Conservation (phyloP, 2,797 vertebrate species). For the Poecilia picta region DNA sequence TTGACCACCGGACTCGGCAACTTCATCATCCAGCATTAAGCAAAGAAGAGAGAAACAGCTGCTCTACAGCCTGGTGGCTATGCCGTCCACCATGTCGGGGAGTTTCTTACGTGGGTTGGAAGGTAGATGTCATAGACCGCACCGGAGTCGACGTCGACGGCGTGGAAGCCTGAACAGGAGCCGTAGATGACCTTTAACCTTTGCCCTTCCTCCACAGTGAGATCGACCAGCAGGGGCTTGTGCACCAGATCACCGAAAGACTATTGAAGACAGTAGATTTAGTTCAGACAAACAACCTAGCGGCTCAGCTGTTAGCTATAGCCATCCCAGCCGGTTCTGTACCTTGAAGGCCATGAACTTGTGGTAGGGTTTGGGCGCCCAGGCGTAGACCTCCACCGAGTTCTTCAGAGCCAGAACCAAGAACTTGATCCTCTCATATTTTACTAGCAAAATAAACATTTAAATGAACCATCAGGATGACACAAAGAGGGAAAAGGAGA, state of each 20-base stretch:
- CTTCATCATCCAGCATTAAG: not conserved
- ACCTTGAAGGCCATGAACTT: conserved; percentile 98
- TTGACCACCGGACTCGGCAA: not conserved
- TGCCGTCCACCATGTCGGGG: not conserved
- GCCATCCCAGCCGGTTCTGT: not conserved
- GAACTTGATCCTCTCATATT: conserved; percentile 93
- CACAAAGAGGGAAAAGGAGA: not conserved
- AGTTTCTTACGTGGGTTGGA: conserved; percentile 81
- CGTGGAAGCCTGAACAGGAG: conserved; percentile 90
- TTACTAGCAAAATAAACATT: conserved; percentile 76
- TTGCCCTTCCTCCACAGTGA: conserved; percentile 93
- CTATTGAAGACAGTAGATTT: conserved; percentile 54
- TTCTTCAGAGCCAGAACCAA: conserved; percentile 91
- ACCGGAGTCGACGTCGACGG: conserved; percentile 92
- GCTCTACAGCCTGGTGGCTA: not conserved
- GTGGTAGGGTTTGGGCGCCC: conserved; percentile 94
- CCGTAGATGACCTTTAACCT: conserved; percentile 94
- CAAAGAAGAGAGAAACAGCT: not conserved
- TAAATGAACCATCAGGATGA: not conserved
- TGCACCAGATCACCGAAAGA: conserved; percentile 92
- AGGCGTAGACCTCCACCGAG: conserved; percentile 93
- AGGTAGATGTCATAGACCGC: conserved; percentile 94
- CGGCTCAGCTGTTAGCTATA: not conserved
- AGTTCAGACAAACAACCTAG: not conserved
- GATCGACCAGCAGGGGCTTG: conserved; percentile 90